Percentiles rank a stretch among this genome's conserved stretches.
Evolutionary conservation across 2,888 invertebrate species (phyloP).

Genomic region (Chrysolina oricalcia): DNA sequence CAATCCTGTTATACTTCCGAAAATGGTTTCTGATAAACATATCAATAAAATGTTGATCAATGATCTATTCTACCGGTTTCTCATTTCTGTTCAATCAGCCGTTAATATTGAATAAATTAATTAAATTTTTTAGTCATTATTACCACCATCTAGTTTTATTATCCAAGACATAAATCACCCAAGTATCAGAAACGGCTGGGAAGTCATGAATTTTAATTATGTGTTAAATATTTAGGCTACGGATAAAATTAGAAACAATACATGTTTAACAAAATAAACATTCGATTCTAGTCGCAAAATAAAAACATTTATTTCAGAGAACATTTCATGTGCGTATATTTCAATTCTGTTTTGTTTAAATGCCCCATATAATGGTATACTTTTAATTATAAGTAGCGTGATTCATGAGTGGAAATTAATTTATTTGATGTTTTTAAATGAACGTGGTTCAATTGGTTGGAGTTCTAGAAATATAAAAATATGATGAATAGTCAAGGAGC

Average conservation of each 20-base stretch:
- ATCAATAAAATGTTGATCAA: too few relatives aligned
- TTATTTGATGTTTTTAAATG: too few relatives aligned
- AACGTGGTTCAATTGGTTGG: too few relatives aligned
- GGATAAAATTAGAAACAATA: constrained; percentile 35
- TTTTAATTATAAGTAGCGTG: background rate
- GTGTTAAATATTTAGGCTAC: constrained; percentile 38
- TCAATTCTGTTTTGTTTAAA: background rate
- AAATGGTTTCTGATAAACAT: too few relatives aligned
- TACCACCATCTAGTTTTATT: background rate
- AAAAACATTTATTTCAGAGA: constrained; percentile 21
- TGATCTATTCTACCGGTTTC: too few relatives aligned
- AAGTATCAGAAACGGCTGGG: background rate
- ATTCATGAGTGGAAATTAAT: too few relatives aligned
- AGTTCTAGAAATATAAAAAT: too few relatives aligned
- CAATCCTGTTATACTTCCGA: too few relatives aligned
- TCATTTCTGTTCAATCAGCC: too few relatives aligned
- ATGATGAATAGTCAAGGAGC: too few relatives aligned
- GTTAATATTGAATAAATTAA: too few relatives aligned
- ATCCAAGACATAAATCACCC: background rate
- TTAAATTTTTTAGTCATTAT: background rate
- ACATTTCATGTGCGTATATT: background rate
- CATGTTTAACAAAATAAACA: constrained; percentile 28
- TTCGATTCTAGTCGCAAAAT: constrained; percentile 26
- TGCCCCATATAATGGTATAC: background rate
- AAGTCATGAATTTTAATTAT: constrained; percentile 12